Evolutionary conservation across 2,888 invertebrate species (phyloP).

Genomic region (Busseola fusca): DNA sequence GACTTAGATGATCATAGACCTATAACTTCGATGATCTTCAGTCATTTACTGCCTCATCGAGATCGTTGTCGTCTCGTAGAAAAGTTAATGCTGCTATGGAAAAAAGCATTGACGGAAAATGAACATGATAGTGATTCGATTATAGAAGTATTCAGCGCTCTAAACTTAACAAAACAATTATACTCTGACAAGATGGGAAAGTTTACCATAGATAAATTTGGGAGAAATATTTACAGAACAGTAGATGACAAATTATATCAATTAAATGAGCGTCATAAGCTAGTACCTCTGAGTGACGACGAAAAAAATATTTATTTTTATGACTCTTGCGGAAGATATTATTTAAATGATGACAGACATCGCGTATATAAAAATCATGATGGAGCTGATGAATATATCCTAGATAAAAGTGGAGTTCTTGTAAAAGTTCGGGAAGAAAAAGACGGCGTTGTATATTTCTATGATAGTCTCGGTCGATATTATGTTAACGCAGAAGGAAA

Average conservation of each 20-base stretch:
- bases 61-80: constrained; percentile 67
- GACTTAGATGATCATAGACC: constrained; percentile 25
- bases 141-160: constrained; percentile 66
- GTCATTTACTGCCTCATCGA: constrained; percentile 65
- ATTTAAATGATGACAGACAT: constrained; percentile 47
- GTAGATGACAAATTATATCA: constrained; percentile 61
- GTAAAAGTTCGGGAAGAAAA: constrained; percentile 61
- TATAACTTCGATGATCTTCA: constrained; percentile 61
- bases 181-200: constrained; percentile 64
- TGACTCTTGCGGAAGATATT: constrained; percentile 70
- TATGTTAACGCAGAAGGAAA: constrained; percentile 56
- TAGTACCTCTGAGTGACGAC: constrained; percentile 64
- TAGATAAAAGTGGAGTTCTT: constrained; percentile 57
- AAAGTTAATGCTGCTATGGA: constrained; percentile 64
- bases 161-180: constrained; percentile 59
- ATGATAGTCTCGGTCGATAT: constrained; percentile 67
- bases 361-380: constrained; percentile 64
- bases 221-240: constrained; percentile 65
- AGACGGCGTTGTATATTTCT: constrained; percentile 62
- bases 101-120: constrained; percentile 47
- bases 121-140: constrained; percentile 56
- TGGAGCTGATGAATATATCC: constrained; percentile 64
- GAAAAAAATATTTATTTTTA: constrained; percentile 66
- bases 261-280: constrained; percentile 60
- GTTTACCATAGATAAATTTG: constrained; percentile 65